phyloP scores from a whole-genome alignment of 2,888 invertebrate species.

The Lithophane socia region DNA sequence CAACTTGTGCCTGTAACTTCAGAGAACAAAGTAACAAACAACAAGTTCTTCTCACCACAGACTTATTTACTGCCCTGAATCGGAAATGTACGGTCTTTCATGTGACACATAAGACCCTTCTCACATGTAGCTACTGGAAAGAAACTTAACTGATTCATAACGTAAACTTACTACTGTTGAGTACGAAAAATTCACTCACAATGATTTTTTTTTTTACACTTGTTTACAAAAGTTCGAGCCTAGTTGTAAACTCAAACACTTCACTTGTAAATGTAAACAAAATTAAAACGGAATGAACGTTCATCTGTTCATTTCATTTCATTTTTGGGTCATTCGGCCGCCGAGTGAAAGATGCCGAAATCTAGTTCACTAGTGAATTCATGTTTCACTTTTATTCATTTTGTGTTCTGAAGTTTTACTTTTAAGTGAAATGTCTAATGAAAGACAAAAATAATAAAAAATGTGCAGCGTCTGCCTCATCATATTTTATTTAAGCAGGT shows the following conservation, averaged over 20 bases:
- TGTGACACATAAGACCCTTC: not conserved
- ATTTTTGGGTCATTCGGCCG: not conserved
- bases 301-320: not conserved
- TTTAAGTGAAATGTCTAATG: not conserved
- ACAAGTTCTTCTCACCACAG: not conserved
- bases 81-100: constrained; percentile 14
- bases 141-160: not conserved
- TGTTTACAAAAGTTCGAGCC: too few relatives aligned
- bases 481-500: not conserved
- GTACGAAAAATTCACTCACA: not conserved
- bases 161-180: not conserved
- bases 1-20: constrained; percentile 21
- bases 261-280: not conserved
- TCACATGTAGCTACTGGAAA: not conserved
- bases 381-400: not conserved
- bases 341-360: not conserved
- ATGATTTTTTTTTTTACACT: not conserved
- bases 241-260: not conserved
- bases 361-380: not conserved
- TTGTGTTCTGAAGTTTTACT: not conserved
- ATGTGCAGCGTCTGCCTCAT: not conserved
- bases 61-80: constrained; percentile 28
- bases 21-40: constrained; percentile 21
- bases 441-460: not conserved
- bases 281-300: not conserved